These are phyloP conservation scores for Tanytarsus gracilentus DNA, from an alignment of 2,888 invertebrate species.

Conservation along the genomic window DNA sequence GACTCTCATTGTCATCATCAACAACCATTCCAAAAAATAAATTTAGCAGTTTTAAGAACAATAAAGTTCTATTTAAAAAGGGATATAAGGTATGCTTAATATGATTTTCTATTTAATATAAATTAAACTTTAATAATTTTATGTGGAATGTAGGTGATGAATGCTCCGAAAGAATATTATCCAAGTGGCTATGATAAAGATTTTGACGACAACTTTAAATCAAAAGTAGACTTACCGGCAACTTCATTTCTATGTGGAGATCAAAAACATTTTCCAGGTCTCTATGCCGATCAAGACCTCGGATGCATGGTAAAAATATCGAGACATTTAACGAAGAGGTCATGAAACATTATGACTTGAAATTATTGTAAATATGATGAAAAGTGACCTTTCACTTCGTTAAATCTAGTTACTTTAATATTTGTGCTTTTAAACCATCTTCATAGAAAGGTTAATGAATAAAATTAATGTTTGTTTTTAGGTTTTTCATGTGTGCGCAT, in stretches of 20 bases:
- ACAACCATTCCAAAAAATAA: slow-evolving; percentile 30
- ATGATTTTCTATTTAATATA: background rate
- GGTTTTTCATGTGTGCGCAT: slow-evolving; percentile 86
- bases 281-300: slow-evolving; percentile 78
- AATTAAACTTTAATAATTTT: slow-evolving; percentile 20
- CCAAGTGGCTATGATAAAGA: slow-evolving; percentile 82
- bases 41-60: no score
- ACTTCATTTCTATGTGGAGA: slow-evolving; percentile 79
- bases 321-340: slow-evolving; percentile 15
- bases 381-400: no score
- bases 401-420: no score
- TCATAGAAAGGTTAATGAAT: background rate
- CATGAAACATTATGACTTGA: no score
- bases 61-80: background rate
- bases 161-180: slow-evolving; percentile 80
- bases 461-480: slow-evolving; percentile 36
- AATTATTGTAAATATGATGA: no score
- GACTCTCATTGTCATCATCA: slow-evolving; percentile 32
- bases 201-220: slow-evolving; percentile 78
- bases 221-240: slow-evolving; percentile 73
- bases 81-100: background rate
- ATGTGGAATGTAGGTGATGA: slow-evolving; percentile 77
- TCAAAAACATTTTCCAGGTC: slow-evolving; percentile 82
- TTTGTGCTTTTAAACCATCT: background rate
- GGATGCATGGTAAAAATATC: slow-evolving; percentile 68